Percentiles rank a stretch among this genome's conserved stretches.
These are phyloP conservation scores for Ennomos erosarius DNA, from an alignment of 2,888 invertebrate genomes.

Conservation along the genomic window DNA sequence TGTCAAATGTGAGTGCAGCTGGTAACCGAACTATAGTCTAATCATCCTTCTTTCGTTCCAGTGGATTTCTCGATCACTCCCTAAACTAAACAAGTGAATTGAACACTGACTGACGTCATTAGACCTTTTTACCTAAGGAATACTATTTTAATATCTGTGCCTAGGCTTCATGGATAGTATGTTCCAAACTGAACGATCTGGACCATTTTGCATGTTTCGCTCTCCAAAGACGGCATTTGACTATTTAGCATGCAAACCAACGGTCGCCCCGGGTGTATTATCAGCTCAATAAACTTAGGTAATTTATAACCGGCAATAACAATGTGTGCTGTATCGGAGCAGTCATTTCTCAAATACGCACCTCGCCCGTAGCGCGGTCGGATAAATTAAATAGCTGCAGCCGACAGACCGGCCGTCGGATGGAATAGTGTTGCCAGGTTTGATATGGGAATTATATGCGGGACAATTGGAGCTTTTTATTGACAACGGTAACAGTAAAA, in stretches of 20 bases:
- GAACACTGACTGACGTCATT: no score
- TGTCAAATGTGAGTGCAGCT: no score
- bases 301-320: slow-evolving; percentile 77
- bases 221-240: slow-evolving; percentile 9
- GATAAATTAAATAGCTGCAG: slow-evolving; percentile 61
- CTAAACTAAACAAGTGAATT: no score
- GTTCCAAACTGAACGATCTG: no score
- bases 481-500: no score
- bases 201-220: no score
- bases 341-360: slow-evolving; percentile 79
- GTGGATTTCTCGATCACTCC: no score
- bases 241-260: slow-evolving; percentile 51
- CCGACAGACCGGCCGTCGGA: slow-evolving; percentile 6
- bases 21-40: no score
- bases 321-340: slow-evolving; percentile 72
- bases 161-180: no score
- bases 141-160: no score
- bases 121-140: no score
- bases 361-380: slow-evolving; percentile 57
- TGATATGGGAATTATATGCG: background rate
- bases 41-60: no score
- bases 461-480: background rate
- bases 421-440: slow-evolving; percentile 18
- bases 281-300: slow-evolving; percentile 64
- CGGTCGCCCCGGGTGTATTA: slow-evolving; percentile 61